Conservation (phyloP, 2,797 vertebrate genomes). For the Ateles fusciceps region DNA sequence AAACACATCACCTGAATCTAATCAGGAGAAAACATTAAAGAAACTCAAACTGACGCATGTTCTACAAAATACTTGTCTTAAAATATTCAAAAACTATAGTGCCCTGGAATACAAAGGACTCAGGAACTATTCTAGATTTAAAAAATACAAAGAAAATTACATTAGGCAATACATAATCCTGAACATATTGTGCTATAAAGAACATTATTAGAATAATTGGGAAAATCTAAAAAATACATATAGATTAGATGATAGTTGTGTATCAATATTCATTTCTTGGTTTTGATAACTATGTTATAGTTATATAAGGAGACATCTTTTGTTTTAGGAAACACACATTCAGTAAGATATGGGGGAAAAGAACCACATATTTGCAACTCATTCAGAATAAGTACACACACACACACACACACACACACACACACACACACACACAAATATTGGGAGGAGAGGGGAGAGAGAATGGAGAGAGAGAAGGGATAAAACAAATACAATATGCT, state of each 20-base stretch:
- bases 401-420: background rate
- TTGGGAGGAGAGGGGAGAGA: background rate
- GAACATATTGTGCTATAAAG: background rate
- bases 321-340: background rate
- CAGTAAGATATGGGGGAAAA: background rate
- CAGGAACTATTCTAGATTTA: background rate
- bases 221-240: background rate
- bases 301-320: background rate
- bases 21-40: background rate
- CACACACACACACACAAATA: background rate
- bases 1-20: background rate
- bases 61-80: background rate
- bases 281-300: background rate
- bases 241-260: background rate
- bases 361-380: background rate
- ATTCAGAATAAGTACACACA: too few species aligned
- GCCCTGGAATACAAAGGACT: background rate
- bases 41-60: background rate
- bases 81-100: background rate
- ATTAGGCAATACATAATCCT: background rate
- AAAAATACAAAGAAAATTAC: background rate
- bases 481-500: background rate
- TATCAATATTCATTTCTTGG: background rate
- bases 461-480: background rate
- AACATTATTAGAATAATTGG: background rate